Evolutionary conservation across 1,140 invertebrate genomes (phyloP), one percentile per base, ranked within the genome.

Genomic region (Caenorhabditis latens): DNA sequence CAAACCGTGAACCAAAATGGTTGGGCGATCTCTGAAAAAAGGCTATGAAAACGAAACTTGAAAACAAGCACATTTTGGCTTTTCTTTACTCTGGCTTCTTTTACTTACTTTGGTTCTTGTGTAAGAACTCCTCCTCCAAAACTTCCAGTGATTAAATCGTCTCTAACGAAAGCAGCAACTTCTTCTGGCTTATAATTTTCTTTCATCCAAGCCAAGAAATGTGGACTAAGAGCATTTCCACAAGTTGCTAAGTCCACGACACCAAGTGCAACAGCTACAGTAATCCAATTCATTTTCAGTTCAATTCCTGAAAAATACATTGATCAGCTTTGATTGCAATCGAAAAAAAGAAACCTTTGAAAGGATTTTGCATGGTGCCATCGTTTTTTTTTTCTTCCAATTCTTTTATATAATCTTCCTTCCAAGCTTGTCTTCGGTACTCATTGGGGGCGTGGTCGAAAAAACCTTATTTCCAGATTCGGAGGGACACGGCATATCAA

Each of bases 1-100:
- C 48, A 85, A 67, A 24, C 84, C 84, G n/a, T 85, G 84, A 24
- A 85, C 84, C 24, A 85, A 85, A 2, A 85, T 67, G 16, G 79
- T 50, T 75, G 84, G 84, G 42, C 84, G 84, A 55, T 67, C 42
- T 19, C 84, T 85, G 84, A 42, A 85, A 32, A 85, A 42, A 19
- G 5, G 16, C 11, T 50, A 14, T 55, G 5, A 50, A 32, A 46
- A 5, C 16, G 19, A 4, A 3, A 50, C 43, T 85, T 50, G 2
- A 13, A 9, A 71, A 46, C 6, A 46, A 32, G 32, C 32, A 1
- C 32, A 32, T 32, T 32, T 32, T 32, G 32, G 32, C 32, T 1
- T 32, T 32, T 32, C 32, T 32, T 32, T 32, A 32, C 32, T 32
- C 32, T 1, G 32, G 32, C 32, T 32, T 2, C 32, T 43, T n/a